phyloP scores from a whole-genome alignment of 2,797 vertebrate genomes.

The Labroides dimidiatus region DNA sequence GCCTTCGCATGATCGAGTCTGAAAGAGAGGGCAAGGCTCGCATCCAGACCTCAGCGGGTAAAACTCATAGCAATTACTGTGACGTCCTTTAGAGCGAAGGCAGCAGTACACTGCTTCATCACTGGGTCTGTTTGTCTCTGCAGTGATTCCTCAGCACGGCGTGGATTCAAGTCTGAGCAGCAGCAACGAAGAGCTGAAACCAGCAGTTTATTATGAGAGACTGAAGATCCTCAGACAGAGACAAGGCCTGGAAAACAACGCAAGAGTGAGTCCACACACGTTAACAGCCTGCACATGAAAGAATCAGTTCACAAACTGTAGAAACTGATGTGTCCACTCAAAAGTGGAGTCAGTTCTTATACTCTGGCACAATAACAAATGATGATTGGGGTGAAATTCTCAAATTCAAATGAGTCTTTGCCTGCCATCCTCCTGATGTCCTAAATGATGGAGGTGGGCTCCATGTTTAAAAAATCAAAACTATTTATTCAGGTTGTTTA shows the following conservation, averaged over 20 bases:
- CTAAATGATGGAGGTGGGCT: too few species aligned
- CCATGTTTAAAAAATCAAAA: too few species aligned
- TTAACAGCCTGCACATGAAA: too few species aligned
- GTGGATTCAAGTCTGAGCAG: slow-evolving; percentile 86
- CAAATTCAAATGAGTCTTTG: too few species aligned
- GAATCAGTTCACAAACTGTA: too few species aligned
- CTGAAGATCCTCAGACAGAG: slow-evolving; percentile 97
- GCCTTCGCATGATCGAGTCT: slow-evolving; percentile 95
- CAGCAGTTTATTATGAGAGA: slow-evolving; percentile 95
- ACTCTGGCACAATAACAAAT: too few species aligned
- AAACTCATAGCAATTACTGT: not conserved
- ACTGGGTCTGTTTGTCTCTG: slow-evolving; percentile 17
- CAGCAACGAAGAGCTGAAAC: slow-evolving; percentile 91
- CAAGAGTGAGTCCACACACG: slow-evolving; percentile 84
- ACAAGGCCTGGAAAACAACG: slow-evolving; percentile 94
- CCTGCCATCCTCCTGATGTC: too few species aligned
- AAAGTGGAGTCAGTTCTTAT: too few species aligned
- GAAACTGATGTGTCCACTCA: too few species aligned
- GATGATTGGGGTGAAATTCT: too few species aligned
- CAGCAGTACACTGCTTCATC: not conserved
- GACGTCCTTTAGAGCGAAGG: not conserved
- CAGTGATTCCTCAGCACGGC: slow-evolving; percentile 90
- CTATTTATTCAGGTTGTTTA: too few species aligned
- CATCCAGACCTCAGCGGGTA: slow-evolving; percentile 90
- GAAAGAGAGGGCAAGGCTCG: slow-evolving; percentile 93